Conservation (phyloP, 2,797 vertebrate species). For the Harpia harpyja region DNA sequence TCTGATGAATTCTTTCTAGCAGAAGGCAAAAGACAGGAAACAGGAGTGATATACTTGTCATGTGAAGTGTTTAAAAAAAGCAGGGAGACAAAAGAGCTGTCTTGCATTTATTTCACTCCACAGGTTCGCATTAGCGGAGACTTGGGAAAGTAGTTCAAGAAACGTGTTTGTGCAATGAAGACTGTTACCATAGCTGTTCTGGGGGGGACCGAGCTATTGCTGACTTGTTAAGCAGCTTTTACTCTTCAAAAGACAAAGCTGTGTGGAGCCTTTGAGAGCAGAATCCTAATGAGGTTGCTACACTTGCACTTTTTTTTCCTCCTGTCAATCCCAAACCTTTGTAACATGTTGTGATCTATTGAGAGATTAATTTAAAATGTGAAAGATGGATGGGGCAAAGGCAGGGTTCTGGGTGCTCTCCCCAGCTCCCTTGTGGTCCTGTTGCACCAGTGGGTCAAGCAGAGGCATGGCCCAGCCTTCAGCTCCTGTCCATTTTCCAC, state of each 20-base stretch:
- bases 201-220: background rate
- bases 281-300: slow-evolving; percentile 49
- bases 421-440: background rate
- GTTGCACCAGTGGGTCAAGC: background rate
- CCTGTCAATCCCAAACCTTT: background rate
- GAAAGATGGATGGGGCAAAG: background rate
- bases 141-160: slow-evolving; percentile 50
- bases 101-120: slow-evolving; percentile 33
- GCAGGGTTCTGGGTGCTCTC: background rate
- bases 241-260: slow-evolving; percentile 45
- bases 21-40: slow-evolving; percentile 9
- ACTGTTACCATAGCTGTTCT: slow-evolving; percentile 43
- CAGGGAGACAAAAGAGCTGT: slow-evolving; percentile 42
- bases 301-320: background rate
- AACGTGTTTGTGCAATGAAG: slow-evolving; percentile 30
- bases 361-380: background rate
- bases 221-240: slow-evolving; percentile 48
- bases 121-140: background rate
- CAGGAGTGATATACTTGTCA: background rate
- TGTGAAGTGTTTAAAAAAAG: background rate
- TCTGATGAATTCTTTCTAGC: background rate
- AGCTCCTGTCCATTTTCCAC: background rate
- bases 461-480: background rate
- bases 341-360: background rate
- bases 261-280: slow-evolving; percentile 18